These are phyloP conservation scores for Magallana gigas DNA, from an alignment of 1,140 invertebrate genomes.

Conservation along the genomic window DNA sequence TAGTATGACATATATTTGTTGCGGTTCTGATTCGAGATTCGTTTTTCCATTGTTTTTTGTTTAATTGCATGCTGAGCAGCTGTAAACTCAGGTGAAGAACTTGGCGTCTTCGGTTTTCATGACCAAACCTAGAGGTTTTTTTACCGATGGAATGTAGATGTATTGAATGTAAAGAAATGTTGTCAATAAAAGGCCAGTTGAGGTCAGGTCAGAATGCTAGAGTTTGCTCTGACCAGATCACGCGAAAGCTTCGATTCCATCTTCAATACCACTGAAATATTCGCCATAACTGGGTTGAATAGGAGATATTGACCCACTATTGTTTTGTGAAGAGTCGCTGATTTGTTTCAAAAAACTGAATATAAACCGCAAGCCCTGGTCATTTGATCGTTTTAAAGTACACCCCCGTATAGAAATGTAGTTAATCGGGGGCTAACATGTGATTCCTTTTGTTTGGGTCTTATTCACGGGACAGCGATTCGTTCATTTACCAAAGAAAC, in stretches of 20 bases:
- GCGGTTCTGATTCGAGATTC: constrained; percentile 2
- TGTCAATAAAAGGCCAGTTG: background rate
- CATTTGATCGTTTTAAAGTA: constrained; percentile 28
- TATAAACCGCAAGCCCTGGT: background rate
- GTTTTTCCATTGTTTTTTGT: background rate
- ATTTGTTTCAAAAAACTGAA: constrained; percentile 19
- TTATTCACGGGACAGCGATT: background rate
- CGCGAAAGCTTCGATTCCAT: background rate
- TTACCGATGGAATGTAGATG: constrained; percentile 11
- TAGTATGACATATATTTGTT: constrained; percentile 12
- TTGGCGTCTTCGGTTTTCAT: background rate
- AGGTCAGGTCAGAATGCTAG: background rate
- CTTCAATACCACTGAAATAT: background rate
- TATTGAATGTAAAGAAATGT: background rate
- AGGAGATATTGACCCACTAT: background rate
- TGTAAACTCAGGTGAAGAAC: constrained; percentile 15
- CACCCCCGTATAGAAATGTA: constrained; percentile 30
- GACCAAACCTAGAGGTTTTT: background rate
- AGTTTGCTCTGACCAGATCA: background rate
- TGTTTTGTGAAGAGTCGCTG: constrained; percentile 19
- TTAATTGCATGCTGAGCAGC: background rate
- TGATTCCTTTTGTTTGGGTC: constrained; percentile 10
- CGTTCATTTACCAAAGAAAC: background rate
- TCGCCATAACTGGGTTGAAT: background rate
- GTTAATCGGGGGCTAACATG: constrained; percentile 12